These are phyloP conservation scores for Dysmachus trigonus DNA, from an alignment of 2,888 invertebrate species.

Conservation along the genomic window DNA sequence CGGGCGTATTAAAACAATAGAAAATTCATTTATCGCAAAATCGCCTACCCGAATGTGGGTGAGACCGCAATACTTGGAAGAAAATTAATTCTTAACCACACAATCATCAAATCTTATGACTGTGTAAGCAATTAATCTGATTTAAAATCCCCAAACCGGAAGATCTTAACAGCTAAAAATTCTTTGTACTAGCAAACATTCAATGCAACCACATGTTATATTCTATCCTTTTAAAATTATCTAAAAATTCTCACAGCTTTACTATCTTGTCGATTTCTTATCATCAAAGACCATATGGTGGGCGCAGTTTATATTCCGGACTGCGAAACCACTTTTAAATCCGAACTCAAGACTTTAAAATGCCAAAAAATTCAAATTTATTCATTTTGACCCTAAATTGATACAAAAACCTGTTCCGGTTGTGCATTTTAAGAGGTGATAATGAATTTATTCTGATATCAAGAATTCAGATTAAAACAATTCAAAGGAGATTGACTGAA, in stretches of 20 bases:
- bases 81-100: not conserved
- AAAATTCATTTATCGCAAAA: not conserved
- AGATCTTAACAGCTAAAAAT: not conserved
- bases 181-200: not conserved
- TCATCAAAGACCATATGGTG: not conserved
- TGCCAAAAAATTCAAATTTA: not conserved
- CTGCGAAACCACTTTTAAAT: not conserved
- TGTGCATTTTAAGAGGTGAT: not conserved
- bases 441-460: not conserved
- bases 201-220: not conserved
- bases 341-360: not conserved
- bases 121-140: not conserved
- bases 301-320: not conserved
- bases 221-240: not conserved
- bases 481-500: not conserved
- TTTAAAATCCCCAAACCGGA: not conserved
- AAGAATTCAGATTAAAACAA: not conserved
- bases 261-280: not conserved
- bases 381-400: not conserved
- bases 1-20: not conserved
- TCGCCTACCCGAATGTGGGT: not conserved
- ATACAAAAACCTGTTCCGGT: not conserved
- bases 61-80: not conserved
- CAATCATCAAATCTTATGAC: not conserved
- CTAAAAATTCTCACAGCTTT: not conserved